Base-by-base conservation (phyloP, 2,113 vertebrate species). In the Panurus biarmicus region DNA sequence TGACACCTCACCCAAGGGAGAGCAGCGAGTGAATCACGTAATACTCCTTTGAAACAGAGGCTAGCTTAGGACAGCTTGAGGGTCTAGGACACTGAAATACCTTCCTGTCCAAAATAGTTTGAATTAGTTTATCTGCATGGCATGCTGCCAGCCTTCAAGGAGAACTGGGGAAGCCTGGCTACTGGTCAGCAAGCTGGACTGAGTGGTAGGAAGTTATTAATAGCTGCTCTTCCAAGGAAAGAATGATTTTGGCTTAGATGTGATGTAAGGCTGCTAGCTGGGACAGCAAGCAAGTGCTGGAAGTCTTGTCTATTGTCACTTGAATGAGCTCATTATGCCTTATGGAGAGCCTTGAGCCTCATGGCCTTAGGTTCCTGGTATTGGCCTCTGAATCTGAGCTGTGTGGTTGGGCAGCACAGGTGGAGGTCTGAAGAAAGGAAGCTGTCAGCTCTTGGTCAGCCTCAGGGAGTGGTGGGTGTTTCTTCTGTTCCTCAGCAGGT, bases 161-260 rank as follows among this genome's bases (percentile, higher is more conserved):
- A 89, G 92, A 93, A 18, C 7, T 25, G 76, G 33, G 33, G 50
- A 72, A 50, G 42, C 58, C 78, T 94, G 67, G 82, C 35, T 83
- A 70, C 61, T 82, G 74, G 58, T 89, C 66, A 91, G 66, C 31
- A 77, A 78, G 74, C 65, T 75, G 73, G 54, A 51, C 70, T 74
- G 80, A 42, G n/a, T 7, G 6, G 42, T 60, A 78, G 85, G 66
- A 76, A 89, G 71, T 89, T 96, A 91, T 89, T 91, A 85, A 91
- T 93, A 95, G 93, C 66, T 87, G 40, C 15, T 85, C 25, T 82
- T 75, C 71, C 17, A 42, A 76, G 92, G 93, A 94, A 94, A 69
- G 71, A 84, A 75, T 78, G 70, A 93, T 50, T 91, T 85, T 79
- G 67, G 58, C 78, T 93, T 67, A 69, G 51, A 44, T 54, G 66